Percentiles rank a stretch among this genome's conserved stretches.
Evolutionary conservation across 1,140 invertebrate species (phyloP).

Genomic region (Metaphire vulgaris): DNA sequence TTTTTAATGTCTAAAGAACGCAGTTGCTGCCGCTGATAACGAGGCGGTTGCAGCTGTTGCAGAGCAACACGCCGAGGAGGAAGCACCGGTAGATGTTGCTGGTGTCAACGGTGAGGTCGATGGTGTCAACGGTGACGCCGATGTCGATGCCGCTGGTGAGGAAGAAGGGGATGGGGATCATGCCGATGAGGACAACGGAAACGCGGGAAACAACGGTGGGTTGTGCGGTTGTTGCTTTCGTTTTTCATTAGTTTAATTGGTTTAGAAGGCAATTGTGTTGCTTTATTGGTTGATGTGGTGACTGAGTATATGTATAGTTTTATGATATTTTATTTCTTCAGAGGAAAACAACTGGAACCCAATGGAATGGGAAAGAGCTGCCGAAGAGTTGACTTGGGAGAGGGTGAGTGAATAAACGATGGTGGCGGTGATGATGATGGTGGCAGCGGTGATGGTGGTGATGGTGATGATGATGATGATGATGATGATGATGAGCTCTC

Average conservation of each 20-base stretch:
- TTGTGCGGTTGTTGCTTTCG: not conserved
- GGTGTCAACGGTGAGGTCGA: constrained; percentile 25
- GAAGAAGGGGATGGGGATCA: constrained; percentile 44
- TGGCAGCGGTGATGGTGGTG: too few relatives aligned
- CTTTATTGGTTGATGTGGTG: not conserved
- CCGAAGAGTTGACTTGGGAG: constrained; percentile 97
- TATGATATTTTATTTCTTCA: constrained; percentile 53
- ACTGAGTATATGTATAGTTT: constrained; percentile 34
- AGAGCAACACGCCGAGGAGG: not conserved
- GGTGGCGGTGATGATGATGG: too few relatives aligned
- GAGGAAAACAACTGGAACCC: constrained; percentile 92
- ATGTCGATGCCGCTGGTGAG: constrained; percentile 37
- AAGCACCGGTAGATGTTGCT: not conserved
- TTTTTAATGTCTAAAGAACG: not conserved
- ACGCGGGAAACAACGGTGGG: constrained; percentile 18
- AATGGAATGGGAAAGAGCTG: constrained; percentile 94
- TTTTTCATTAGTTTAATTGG: not conserved
- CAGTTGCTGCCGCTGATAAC: not conserved
- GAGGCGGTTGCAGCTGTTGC: not conserved
- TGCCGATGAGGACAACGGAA: constrained; percentile 43
- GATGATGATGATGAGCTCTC: too few relatives aligned
- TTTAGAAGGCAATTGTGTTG: not conserved
- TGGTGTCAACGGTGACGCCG: constrained; percentile 35
- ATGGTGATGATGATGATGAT: too few relatives aligned
- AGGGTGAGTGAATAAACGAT: constrained; percentile 50